phyloP scores from a whole-genome alignment of 2,888 invertebrate species.

The Eilema griseolum region DNA sequence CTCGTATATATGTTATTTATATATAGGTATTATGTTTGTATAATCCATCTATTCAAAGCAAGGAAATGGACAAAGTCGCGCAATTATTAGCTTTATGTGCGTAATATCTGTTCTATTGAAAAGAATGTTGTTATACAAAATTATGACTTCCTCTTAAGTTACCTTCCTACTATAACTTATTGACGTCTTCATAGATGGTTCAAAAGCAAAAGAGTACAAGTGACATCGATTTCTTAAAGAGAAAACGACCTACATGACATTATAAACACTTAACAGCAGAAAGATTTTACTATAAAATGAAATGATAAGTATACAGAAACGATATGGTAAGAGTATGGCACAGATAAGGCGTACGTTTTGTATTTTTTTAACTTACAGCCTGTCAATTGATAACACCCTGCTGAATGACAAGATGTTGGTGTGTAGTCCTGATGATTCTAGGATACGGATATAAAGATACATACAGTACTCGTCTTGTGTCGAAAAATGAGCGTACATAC shows the following conservation, averaged over 20 bases:
- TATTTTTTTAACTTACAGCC: too few species aligned
- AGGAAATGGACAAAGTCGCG: constrained; percentile 11
- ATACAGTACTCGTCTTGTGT: too few species aligned
- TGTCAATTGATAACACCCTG: too few species aligned
- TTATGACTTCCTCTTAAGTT: constrained; percentile 15
- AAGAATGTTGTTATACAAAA: constrained; percentile 10
- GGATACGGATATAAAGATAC: too few species aligned
- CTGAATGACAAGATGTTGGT: too few species aligned
- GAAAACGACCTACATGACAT: not conserved
- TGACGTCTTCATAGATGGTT: not conserved
- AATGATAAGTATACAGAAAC: too few species aligned
- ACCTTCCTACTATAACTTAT: constrained; percentile 12
- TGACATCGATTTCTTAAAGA: not conserved
- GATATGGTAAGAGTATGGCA: too few species aligned
- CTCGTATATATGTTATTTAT: not conserved
- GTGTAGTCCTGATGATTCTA: too few species aligned
- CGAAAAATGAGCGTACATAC: too few species aligned
- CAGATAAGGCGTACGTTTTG: too few species aligned
- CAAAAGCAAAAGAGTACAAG: not conserved
- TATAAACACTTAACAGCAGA: not conserved
- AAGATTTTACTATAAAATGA: not conserved
- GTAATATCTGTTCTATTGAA: constrained; percentile 19
- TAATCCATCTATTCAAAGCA: not conserved
- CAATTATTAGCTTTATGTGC: constrained; percentile 11
- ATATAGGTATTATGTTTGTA: not conserved